phyloP scores from a whole-genome alignment of 2,888 invertebrate species.

The Phalera bucephala region DNA sequence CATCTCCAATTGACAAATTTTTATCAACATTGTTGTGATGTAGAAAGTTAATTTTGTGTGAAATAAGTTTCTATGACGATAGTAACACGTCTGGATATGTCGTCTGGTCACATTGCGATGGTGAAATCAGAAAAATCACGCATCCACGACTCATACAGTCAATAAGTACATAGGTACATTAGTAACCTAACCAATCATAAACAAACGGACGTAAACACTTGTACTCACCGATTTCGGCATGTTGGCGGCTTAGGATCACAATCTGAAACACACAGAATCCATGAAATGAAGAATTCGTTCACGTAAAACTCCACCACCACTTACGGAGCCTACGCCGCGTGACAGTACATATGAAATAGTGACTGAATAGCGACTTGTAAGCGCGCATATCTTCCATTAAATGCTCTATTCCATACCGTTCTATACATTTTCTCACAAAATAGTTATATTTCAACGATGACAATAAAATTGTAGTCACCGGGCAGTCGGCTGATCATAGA shows the following conservation, averaged over 20 bases:
- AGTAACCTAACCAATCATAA: conserved; percentile 15
- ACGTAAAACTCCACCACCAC: conserved; percentile 43
- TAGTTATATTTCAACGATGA: conserved; percentile 43
- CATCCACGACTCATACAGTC: conserved; percentile 28
- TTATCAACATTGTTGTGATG: conserved; percentile 7
- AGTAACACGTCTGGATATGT: conserved; percentile 47
- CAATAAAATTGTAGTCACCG: conserved; percentile 66
- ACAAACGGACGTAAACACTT: conserved; percentile 29
- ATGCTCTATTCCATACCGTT: conserved; percentile 25
- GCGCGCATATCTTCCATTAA: conserved; percentile 23
- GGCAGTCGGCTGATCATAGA: conserved; percentile 50
- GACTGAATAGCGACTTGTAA: conserved; percentile 36
- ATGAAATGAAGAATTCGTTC: conserved; percentile 46
- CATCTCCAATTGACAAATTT: not conserved
- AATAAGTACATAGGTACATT: conserved; percentile 2
- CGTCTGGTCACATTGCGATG: conserved; percentile 62
- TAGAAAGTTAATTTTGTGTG: conserved; percentile 21
- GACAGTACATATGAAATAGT: conserved; percentile 51
- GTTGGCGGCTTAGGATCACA: conserved; percentile 78
- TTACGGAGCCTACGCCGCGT: conserved; percentile 49
- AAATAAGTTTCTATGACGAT: conserved; percentile 28
- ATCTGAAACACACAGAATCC: conserved; percentile 67
- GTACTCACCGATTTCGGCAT: conserved; percentile 86
- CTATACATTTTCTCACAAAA: conserved; percentile 49
- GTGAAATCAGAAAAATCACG: conserved; percentile 68